Evolutionary conservation across 2,113 vertebrate species (phyloP).

Genomic region (Salvelinus namaycush): DNA sequence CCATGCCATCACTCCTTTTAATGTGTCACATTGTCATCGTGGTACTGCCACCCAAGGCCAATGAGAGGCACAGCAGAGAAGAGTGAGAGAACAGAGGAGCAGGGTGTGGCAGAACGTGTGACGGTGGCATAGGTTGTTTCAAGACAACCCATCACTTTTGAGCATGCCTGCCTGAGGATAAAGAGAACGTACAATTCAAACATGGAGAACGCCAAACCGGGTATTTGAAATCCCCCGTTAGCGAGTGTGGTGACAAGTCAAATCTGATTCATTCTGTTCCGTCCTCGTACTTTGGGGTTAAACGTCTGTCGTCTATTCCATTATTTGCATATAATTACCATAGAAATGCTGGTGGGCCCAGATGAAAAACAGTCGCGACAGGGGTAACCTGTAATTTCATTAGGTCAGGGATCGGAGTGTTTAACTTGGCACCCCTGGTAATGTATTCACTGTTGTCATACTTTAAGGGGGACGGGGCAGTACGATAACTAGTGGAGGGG

Average conservation of each 20-base stretch:
- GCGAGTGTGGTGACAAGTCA: slow-evolving; percentile 21
- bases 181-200: background rate
- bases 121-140: background rate
- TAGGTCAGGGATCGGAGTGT: slow-evolving; percentile 64
- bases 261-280: slow-evolving; percentile 47
- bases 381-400: slow-evolving; percentile 60
- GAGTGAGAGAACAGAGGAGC: background rate
- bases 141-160: background rate
- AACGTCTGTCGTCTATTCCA: slow-evolving; percentile 70
- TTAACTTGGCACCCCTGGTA: slow-evolving; percentile 51
- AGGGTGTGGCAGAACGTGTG: background rate
- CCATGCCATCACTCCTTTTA: slow-evolving; percentile 46
- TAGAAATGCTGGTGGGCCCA: slow-evolving; percentile 63
- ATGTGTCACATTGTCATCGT: slow-evolving; percentile 47
- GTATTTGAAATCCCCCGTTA: slow-evolving; percentile 45
- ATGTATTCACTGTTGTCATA: slow-evolving; percentile 51
- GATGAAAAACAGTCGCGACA: slow-evolving; percentile 47
- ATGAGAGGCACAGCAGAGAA: slow-evolving; percentile 13
- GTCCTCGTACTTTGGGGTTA: slow-evolving; percentile 55
- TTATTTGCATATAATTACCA: slow-evolving; percentile 77
- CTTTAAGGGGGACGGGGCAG: slow-evolving; percentile 17
- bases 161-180: background rate
- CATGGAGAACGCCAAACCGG: background rate
- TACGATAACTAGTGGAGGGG: slow-evolving; percentile 22
- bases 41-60: slow-evolving; percentile 32